Base-by-base conservation (phyloP, 2,888 invertebrate genomes). In the Mimachlamys varia region DNA sequence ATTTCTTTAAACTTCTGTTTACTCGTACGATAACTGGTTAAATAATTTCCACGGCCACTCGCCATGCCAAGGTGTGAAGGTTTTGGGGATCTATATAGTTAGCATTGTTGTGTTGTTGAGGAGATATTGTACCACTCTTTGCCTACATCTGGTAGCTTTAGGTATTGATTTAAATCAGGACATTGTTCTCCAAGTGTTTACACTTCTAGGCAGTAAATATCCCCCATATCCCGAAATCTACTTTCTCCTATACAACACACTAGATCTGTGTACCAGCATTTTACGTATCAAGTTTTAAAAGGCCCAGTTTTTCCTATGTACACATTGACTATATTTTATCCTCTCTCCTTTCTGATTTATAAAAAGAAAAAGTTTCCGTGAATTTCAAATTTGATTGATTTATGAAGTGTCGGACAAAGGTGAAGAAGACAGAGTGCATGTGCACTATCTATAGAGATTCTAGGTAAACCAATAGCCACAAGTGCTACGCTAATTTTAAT, bases 101-200 rank as follows among this genome's bases (percentile, higher is more conserved):
- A 27, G 27, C 76, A 76, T 76, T 33, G 76, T 33, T 76, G 76
- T 33, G 76, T 76, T 76, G 76, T 76, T 33, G 22, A 0, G 76
- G 33, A 76, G 76, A 76, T 27, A 76, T 22, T 76, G 76, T 27
- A 33, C 33, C 10, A 76, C 76, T 33, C 76, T 22, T 33, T 33
- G 19, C 19, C 13, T 53, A 53, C 53, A 53, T 10, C 27, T 33
- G 33, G 33, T 33, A 76, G 76, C 10, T 33, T 12, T 76, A 27
- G 13, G 33, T 76, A 76, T 76, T 76, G 76, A 76, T 76, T 76
- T 76, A 76, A 76, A 76, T 76, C 76, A 76, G 33, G 76, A 27
- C 33, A 76, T 76, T 76, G 76, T 76, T 76, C 76, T n/a, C 22
- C 10, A 33, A 76, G 76, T 76, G 76, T 76, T 76, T 76, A 76